phyloP scores from a whole-genome alignment of 1,140 invertebrate genomes.

The Rhagoletis zephyria region DNA sequence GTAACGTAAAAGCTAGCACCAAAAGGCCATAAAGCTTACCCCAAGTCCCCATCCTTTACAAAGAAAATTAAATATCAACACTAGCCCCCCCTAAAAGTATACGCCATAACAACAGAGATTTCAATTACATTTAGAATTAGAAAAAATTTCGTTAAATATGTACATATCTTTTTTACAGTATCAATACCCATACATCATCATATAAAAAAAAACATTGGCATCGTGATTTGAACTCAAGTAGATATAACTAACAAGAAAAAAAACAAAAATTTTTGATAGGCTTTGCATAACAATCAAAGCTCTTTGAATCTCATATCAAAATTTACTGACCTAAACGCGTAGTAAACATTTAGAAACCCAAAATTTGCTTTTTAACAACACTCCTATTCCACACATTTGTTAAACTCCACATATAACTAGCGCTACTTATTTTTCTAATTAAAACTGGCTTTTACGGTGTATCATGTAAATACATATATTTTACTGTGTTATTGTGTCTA shows the following conservation, averaged over 20 bases:
- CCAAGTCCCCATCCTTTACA: not conserved
- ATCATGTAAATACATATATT: too few species aligned
- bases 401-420: constrained; percentile 31
- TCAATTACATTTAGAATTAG: constrained; percentile 47
- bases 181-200: not conserved
- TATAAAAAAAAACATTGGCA: not conserved
- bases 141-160: not conserved
- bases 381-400: constrained; percentile 12
- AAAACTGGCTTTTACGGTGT: constrained; percentile 47
- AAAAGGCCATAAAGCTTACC: constrained; percentile 36
- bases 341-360: not conserved
- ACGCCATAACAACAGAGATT: constrained; percentile 50
- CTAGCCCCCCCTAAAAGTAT: constrained; percentile 51
- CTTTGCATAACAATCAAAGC: not conserved
- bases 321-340: not conserved
- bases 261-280: not conserved
- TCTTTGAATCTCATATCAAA: not conserved
- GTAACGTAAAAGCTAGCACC: constrained; percentile 47
- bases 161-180: constrained; percentile 39
- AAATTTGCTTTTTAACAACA: constrained; percentile 17
- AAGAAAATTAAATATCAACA: constrained; percentile 29
- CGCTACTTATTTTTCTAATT: not conserved
- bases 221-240: not conserved
- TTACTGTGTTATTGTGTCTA: not conserved
- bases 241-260: not conserved